Evolutionary conservation across 2,797 vertebrate genomes (phyloP), one percentile per base, ranked within the genome.

Genomic region (Moxostoma hubbsi): DNA sequence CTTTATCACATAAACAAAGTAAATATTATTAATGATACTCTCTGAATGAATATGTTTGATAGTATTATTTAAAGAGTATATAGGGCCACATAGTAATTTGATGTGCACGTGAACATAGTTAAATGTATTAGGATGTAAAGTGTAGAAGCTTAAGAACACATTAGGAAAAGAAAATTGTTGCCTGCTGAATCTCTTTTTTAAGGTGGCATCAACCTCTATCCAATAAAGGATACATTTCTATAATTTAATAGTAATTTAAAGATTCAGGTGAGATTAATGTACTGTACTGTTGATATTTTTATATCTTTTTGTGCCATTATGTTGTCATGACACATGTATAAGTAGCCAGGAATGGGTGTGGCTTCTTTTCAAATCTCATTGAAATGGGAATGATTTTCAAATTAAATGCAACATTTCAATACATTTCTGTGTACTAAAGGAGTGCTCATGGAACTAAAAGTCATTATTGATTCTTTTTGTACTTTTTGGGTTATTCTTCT

Each of bases 351-450:
- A 63, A 73, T 57, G 73, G 82, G 81, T 76, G 82, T 67, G 78
- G 50, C 83, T 81, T 59, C 87, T 86, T 86, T 85, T 90, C 36
- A 36, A 36, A 36, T 36, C 36, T 36, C 3, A 36, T 36, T 90
- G 90, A 88, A 89, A 77, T 24, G 63, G 62, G 66, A 45, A 68
- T 59, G 18, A 12, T 64, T 66, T 45, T 58, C 7, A 24, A 12
- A 36, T 62, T 9, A 55, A 73, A 50, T 36, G 36, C 36, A 36
- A 4, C 3, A 36, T 4, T 36, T 36, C 36, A 36, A 36, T 36
- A 4, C 4, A 36, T 36, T 36, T 36, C 36, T 36, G 36, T 36
- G 90, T 83, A 87, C 70, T 73, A 82, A 84, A 76, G 7, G 79
- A 86, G 86, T 71, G 79, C 85, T 80, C 46, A 58, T 4, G 6